Evolutionary conservation across 2,888 invertebrate species (phyloP).

Genomic region (Aromia moschata): DNA sequence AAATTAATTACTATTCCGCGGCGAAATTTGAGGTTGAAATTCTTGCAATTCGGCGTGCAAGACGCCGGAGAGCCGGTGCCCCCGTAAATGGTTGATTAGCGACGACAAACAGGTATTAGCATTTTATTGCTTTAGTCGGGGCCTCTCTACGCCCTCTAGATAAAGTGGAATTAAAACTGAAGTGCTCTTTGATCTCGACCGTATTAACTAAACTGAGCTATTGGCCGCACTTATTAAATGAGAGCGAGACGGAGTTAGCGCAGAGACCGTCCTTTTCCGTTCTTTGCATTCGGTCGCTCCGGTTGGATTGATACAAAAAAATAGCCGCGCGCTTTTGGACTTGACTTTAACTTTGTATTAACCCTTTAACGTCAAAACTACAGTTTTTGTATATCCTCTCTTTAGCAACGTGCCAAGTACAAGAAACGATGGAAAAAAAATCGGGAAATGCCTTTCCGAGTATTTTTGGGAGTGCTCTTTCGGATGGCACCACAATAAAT

Average conservation of each 20-base stretch:
- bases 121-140: conserved; percentile 71
- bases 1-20: conserved; percentile 46
- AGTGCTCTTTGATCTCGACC: conserved; percentile 66
- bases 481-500: too few species aligned
- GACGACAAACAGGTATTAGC: conserved; percentile 76
- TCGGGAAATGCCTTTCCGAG: too few species aligned
- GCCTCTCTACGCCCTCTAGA: conserved; percentile 65
- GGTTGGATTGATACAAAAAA: conserved; percentile 55
- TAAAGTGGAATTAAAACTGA: conserved; percentile 69
- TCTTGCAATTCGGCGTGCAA: conserved; percentile 31
- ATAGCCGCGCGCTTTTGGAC: too few species aligned
- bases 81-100: conserved; percentile 67
- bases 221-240: conserved; percentile 63
- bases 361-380: too few species aligned
- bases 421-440: too few species aligned
- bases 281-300: conserved; percentile 39
- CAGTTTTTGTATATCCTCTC: too few species aligned
- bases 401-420: too few species aligned
- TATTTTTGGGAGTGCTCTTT: too few species aligned
- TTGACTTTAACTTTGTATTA: conserved; percentile 55
- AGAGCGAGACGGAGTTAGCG: conserved; percentile 51
- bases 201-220: conserved; percentile 63
- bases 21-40: conserved; percentile 32
- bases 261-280: conserved; percentile 32
- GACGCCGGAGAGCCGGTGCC: conserved; percentile 48